Conservation (phyloP, 2,113 vertebrate species). For the Amphilophus citrinellus region DNA sequence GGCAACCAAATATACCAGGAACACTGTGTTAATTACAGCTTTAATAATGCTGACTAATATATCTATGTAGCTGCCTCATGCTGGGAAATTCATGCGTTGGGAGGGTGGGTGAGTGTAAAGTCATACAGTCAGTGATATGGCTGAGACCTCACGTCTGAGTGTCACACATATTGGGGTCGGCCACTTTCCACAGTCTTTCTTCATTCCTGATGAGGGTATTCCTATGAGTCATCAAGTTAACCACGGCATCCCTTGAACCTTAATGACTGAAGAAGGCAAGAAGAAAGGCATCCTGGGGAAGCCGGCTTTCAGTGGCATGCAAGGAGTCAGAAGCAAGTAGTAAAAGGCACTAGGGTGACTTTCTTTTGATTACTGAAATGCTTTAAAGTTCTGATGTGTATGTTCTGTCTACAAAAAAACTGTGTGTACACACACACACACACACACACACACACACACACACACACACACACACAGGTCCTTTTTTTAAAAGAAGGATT, state of each 20-base stretch:
- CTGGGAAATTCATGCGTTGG: slow-evolving; percentile 18
- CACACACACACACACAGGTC: too few species aligned
- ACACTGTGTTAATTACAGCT: slow-evolving; percentile 39
- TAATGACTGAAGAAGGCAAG: not conserved
- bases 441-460: too few species aligned
- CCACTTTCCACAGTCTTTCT: slow-evolving; percentile 5
- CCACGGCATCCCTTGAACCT: not conserved
- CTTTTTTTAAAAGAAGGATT: not conserved
- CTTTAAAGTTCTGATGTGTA: not conserved
- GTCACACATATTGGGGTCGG: slow-evolving; percentile 26
- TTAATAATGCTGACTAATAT: slow-evolving; percentile 26
- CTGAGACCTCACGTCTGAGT: slow-evolving; percentile 27
- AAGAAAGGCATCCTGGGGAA: not conserved
- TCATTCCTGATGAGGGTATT: not conserved
- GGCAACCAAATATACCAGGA: slow-evolving; percentile 7
- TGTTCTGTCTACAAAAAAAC: not conserved
- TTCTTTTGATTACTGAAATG: not conserved
- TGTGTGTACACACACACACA: too few species aligned
- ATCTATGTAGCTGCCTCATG: not conserved
- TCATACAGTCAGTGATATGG: slow-evolving; percentile 21
- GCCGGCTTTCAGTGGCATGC: not conserved
- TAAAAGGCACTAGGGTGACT: not conserved
- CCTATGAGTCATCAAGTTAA: slow-evolving; percentile 32
- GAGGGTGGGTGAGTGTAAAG: not conserved
- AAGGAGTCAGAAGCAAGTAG: not conserved